Base-by-base conservation (phyloP, 2,888 invertebrate species). In the Euproctis similis region DNA sequence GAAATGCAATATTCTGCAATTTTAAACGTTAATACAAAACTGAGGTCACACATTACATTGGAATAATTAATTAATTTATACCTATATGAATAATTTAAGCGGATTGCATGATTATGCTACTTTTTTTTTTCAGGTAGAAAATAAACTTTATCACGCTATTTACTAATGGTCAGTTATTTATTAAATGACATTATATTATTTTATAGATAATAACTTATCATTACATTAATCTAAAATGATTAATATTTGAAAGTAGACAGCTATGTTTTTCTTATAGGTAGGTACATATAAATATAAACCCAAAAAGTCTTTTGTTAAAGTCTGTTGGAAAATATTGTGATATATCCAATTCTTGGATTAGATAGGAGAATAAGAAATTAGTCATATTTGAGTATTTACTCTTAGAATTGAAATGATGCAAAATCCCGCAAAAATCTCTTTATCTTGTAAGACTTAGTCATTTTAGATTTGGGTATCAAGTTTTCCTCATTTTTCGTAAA, bases 131-230 rank as follows among this genome's bases (percentile, higher is more conserved):
- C 30, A 47, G 36, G 9, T 20, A 26, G 24, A 12, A 32, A 24
- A 30, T 25, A 28, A 21, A 16, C 26, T 12, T 23, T 36, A 46
- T 39, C 40, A 47, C 34, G 40, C 31, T 31, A 39, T 36, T 39
- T 13, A 39, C 37, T 36, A 36, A 39, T 49, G 36, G n/a, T 17
- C 20, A 9, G 31, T 30, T n/a, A 34, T 9, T 12, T 14, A 30
- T 10, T 10, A 13, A 18, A 29, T 30, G 30, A 29, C 42, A 33
- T 38, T 44, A 38, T 38, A 39, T 42, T 29, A 30, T 23, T 12
- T 8, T 24, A 34, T 30, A 39, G 50, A 47, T 50, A 50, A 44
- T 38, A 33, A 24, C 42, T 35, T 47, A 49, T 47, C 47, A 25
- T 27, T 31, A 26, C 36, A 39, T 46, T 41, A 35, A 47, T 50